A percentile compares a stretch with the other conserved stretches of the same genome.
These are phyloP conservation scores for Synanthedon tipuliformis DNA, from an alignment of 2,888 invertebrate genomes.

Conservation along the genomic window DNA sequence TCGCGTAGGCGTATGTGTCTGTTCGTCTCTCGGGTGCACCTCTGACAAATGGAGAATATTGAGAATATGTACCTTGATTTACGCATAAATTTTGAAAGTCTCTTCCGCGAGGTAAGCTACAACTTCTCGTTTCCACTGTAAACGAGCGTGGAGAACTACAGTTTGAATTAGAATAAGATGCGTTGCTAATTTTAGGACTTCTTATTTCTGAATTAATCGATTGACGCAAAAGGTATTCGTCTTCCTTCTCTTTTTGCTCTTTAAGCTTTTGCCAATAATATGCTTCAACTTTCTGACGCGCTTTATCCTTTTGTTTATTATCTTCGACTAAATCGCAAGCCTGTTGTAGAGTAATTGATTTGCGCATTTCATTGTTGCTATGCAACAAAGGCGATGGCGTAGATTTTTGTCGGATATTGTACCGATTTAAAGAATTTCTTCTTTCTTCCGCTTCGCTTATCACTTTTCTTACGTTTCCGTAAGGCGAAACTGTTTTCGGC, in stretches of 20 bases:
- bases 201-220: constrained; percentile 24
- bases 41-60: constrained; percentile 32
- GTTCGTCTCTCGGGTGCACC: constrained; percentile 46
- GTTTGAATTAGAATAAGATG: constrained; percentile 20
- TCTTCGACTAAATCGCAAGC: constrained; percentile 7
- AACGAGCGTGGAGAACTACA: constrained; percentile 33
- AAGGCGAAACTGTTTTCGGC: constrained; percentile 56
- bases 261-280: constrained; percentile 78
- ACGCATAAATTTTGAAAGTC: constrained; percentile 23
- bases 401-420: constrained; percentile 23
- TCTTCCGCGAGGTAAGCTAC: constrained; percentile 39
- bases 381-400: constrained; percentile 22
- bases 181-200: constrained; percentile 15
- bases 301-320: constrained; percentile 54
- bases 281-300: constrained; percentile 72
- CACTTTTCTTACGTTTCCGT: constrained; percentile 47
- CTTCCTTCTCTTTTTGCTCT: constrained; percentile 73
- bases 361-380: constrained; percentile 16
- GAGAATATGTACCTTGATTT: constrained; percentile 26
- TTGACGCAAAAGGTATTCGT: constrained; percentile 55
- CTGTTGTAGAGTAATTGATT: constrained; percentile 11
- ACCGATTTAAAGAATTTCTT: constrained; percentile 39
- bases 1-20: constrained; percentile 29
- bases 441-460: constrained; percentile 54
- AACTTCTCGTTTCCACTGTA: constrained; percentile 29